Evolutionary conservation across 2,113 vertebrate species (phyloP).

Genomic region (Melanerpes formicivorus): DNA sequence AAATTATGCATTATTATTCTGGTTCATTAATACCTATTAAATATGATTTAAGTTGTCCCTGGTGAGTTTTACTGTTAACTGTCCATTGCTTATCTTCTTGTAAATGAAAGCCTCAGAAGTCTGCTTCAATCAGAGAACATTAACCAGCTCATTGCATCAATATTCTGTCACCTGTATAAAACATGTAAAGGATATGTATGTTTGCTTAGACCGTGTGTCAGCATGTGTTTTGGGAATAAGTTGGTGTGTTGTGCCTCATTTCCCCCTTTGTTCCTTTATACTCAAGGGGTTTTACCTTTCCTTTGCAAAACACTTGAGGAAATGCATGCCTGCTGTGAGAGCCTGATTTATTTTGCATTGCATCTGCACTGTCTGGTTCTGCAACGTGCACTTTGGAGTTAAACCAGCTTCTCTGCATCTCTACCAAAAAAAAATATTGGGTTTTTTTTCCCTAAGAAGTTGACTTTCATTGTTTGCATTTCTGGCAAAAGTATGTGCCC

Average conservation of each 20-base stretch:
- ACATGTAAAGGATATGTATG: background rate
- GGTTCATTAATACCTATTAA: constrained; percentile 6
- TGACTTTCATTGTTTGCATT: background rate
- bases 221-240: constrained; percentile 19
- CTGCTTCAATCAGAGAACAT: background rate
- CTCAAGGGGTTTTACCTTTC: constrained; percentile 43
- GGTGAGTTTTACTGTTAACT: constrained; percentile 7
- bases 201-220: background rate
- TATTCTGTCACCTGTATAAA: background rate
- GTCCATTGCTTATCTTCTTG: background rate
- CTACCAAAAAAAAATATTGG: background rate
- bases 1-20: constrained; percentile 21
- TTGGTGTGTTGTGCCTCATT: constrained; percentile 1
- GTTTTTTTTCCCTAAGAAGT: background rate
- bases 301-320: constrained; percentile 35
- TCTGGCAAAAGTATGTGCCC: background rate
- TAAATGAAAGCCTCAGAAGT: background rate
- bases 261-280: constrained; percentile 20
- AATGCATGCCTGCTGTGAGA: constrained; percentile 50
- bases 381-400: constrained; percentile 2
- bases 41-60: background rate
- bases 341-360: constrained; percentile 41
- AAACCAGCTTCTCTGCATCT: constrained; percentile 28
- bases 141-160: background rate
- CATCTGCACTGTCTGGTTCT: constrained; percentile 16